These are phyloP conservation scores for Philotrypesis tridentata DNA, from an alignment of 1,140 invertebrate genomes.

Conservation along the genomic window DNA sequence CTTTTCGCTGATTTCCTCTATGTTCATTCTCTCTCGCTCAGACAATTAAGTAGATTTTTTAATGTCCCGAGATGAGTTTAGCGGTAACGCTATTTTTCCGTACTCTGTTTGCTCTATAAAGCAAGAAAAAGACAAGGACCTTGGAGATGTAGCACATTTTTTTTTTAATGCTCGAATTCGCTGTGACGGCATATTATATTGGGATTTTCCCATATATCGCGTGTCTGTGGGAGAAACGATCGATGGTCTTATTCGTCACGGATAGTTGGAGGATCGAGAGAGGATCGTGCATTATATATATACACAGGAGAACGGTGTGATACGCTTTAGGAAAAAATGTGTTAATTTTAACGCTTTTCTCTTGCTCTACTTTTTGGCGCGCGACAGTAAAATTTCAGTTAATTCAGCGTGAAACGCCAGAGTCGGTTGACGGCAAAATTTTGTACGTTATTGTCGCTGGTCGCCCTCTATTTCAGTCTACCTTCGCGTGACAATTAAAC, in stretches of 20 bases:
- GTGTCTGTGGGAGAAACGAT: background rate
- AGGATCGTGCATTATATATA: background rate
- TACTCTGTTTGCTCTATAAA: no score
- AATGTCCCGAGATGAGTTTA: no score
- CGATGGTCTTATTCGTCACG: background rate
- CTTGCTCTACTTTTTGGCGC: slow-evolving; percentile 28
- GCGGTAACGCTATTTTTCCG: no score
- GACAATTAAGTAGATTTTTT: background rate
- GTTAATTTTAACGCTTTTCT: slow-evolving; percentile 47
- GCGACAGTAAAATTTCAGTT: slow-evolving; percentile 16
- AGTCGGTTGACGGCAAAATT: slow-evolving; percentile 2
- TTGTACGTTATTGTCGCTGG: background rate
- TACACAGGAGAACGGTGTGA: background rate
- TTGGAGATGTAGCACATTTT: no score
- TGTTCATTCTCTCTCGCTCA: slow-evolving; percentile 43
- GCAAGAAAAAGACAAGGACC: no score
- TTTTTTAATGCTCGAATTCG: no score
- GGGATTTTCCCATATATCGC: background rate
- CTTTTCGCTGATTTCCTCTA: background rate
- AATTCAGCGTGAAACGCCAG: slow-evolving; percentile 26
- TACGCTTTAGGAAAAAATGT: slow-evolving; percentile 32
- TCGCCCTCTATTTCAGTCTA: background rate
- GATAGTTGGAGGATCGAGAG: background rate
- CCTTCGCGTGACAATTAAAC: background rate
- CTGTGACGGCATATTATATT: no score